Percentiles rank a stretch among this genome's conserved stretches.
Evolutionary conservation across 37 sponge, comb jelly and placozoan species (phyloP).

Genomic region (Amphimedon queenslandica): DNA sequence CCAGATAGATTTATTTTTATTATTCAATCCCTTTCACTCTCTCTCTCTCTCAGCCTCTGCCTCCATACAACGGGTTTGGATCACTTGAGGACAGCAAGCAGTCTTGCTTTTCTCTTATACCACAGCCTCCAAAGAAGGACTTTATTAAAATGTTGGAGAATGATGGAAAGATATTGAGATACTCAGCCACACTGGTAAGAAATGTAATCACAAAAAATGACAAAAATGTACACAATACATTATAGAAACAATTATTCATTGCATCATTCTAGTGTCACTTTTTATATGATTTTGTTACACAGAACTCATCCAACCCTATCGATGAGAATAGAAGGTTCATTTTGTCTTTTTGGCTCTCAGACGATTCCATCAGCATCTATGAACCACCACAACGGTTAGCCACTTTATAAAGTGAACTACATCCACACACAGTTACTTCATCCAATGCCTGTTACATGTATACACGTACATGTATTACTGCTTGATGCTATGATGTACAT

Average conservation of each 20-base stretch:
- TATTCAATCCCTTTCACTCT: too few relatives aligned
- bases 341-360: conserved; percentile 85
- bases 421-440: too few relatives aligned
- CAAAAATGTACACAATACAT: background rate
- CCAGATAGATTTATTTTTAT: too few relatives aligned
- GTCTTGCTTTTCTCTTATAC: conserved; percentile 88
- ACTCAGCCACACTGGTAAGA: conserved; percentile 84
- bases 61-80: conserved; percentile 97
- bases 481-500: background rate
- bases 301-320: conserved; percentile 83
- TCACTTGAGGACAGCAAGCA: conserved; percentile 94
- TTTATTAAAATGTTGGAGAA: conserved; percentile 96
- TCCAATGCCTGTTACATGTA: too few relatives aligned
- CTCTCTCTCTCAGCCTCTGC: too few relatives aligned
- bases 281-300: background rate
- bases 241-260: background rate
- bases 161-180: conserved; percentile 90
- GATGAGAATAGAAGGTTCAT: conserved; percentile 93
- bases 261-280: background rate
- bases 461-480: conserved; percentile 3
- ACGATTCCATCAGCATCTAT: conserved; percentile 91
- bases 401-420: too few relatives aligned
- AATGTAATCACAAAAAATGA: background rate
- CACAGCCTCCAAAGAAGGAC: conserved; percentile 99
- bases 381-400: conserved; percentile 90